Conservation (phyloP, 2,888 invertebrate species). For the Philonicus albiceps region DNA sequence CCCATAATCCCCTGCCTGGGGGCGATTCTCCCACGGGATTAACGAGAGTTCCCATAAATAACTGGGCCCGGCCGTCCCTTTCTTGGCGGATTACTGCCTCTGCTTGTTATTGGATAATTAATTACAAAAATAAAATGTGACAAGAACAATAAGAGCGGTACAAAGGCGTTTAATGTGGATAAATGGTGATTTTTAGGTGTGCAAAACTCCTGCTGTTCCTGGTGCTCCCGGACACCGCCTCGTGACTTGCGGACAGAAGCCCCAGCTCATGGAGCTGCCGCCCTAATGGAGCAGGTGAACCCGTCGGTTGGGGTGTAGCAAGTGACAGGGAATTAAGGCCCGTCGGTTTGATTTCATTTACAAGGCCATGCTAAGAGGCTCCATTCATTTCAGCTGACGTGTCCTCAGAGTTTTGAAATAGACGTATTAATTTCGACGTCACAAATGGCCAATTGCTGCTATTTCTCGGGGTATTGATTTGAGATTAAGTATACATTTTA, state of each 20-base stretch:
- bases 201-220: not conserved
- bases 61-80: conserved; percentile 11
- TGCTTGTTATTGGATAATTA: conserved; percentile 50
- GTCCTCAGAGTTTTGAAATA: not conserved
- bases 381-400: not conserved
- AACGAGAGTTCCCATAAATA: conserved; percentile 46
- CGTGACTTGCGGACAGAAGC: not conserved
- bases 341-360: not conserved
- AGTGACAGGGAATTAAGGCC: not conserved
- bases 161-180: conserved; percentile 31
- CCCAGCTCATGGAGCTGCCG: not conserved
- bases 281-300: not conserved
- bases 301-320: not conserved
- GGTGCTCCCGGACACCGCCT: not conserved
- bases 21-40: conserved; percentile 44
- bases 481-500: not conserved
- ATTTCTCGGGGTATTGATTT: not conserved
- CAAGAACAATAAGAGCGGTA: conserved; percentile 52
- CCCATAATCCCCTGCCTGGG: conserved; percentile 22
- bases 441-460: not conserved
- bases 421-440: not conserved
- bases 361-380: not conserved
- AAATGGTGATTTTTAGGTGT: conserved; percentile 23
- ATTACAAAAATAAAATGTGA: conserved; percentile 54
- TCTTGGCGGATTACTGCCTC: conserved; percentile 40